These are phyloP conservation scores for Drosophila trichaetosa DNA, from an alignment of 2,888 invertebrate genomes.

Conservation along the genomic window DNA sequence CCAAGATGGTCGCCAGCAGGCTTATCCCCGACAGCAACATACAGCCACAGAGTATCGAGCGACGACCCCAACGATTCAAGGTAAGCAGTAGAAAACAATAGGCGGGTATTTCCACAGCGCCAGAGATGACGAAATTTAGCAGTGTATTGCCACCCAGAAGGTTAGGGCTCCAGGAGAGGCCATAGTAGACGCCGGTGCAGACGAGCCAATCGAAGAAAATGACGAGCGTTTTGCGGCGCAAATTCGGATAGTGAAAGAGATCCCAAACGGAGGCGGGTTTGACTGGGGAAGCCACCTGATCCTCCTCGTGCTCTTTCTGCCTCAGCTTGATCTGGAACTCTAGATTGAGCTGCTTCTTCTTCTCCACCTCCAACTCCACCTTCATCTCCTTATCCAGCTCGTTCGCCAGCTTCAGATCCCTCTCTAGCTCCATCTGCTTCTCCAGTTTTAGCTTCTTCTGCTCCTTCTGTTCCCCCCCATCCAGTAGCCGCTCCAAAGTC, in stretches of 20 bases:
- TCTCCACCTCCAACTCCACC: conserved; percentile 6
- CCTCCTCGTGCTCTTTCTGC: neutral
- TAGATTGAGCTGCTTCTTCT: neutral
- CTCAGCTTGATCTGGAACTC: neutral
- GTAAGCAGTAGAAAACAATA: conserved; percentile 88
- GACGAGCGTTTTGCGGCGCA: conserved; percentile 88
- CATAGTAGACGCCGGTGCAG: conserved; percentile 91
- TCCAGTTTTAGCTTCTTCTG: conserved; percentile 16
- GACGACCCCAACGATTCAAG: conserved; percentile 90
- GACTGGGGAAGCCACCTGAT: neutral
- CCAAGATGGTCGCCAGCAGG: conserved; percentile 87
- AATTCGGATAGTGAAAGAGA: conserved; percentile 88
- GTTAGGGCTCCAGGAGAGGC: conserved; percentile 91
- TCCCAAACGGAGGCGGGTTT: conserved; percentile 86
- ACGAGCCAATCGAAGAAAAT: conserved; percentile 92
- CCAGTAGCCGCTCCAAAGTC: conserved; percentile 86
- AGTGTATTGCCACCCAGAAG: conserved; percentile 90
- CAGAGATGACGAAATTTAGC: conserved; percentile 90
- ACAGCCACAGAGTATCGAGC: conserved; percentile 89
- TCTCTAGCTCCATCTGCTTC: conserved; percentile 1
- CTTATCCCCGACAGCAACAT: conserved; percentile 88
- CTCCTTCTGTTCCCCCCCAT: conserved; percentile 74
- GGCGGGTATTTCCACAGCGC: conserved; percentile 91
- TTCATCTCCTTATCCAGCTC: conserved; percentile 20
- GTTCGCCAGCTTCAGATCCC: neutral